Evolutionary conservation across 2,113 vertebrate genomes (phyloP).

Genomic region (Alexandromys fortis): DNA sequence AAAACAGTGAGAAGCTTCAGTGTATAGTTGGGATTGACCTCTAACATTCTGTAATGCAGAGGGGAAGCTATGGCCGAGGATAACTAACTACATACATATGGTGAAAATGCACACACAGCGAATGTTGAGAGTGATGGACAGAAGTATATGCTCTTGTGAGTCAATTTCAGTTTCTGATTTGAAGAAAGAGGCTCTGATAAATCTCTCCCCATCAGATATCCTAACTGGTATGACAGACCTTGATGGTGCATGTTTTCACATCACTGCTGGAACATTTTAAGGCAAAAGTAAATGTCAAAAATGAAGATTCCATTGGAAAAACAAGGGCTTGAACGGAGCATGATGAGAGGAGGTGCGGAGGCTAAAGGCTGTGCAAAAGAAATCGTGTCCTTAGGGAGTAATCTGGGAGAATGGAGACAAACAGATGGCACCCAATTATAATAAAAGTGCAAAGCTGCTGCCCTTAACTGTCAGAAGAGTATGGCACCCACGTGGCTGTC

Average conservation of each 20-base stretch:
- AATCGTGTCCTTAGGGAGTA: neutral
- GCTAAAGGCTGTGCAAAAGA: neutral
- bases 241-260: neutral
- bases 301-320: neutral
- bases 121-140: neutral
- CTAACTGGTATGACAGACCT: neutral
- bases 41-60: neutral
- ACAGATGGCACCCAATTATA: neutral
- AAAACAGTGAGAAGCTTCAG: neutral
- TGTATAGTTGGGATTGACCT: neutral
- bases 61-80: neutral
- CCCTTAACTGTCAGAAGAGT: neutral
- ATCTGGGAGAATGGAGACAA: neutral
- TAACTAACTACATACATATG: no score
- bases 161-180: neutral
- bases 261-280: neutral
- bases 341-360: neutral
- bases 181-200: neutral
- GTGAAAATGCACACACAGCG: no score
- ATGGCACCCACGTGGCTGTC: neutral
- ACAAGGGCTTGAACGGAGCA: rapidly evolving
- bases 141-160: neutral
- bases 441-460: neutral
- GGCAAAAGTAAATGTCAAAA: neutral
- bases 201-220: neutral